These are phyloP conservation scores for Drymodes brunneopygia DNA, from an alignment of 2,113 vertebrate genomes.

Conservation along the genomic window DNA sequence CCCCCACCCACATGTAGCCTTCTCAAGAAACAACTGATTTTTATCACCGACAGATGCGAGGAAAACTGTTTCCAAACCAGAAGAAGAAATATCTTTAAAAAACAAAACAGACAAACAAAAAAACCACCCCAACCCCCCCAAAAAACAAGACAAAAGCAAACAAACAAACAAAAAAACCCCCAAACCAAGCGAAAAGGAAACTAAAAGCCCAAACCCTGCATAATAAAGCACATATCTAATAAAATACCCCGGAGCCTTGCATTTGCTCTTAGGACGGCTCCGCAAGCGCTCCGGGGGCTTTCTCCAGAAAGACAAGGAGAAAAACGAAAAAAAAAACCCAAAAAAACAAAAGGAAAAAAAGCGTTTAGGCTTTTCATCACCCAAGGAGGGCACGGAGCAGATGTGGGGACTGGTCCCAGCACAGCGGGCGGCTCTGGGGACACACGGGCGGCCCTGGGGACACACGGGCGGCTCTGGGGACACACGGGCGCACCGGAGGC, in stretches of 20 bases:
- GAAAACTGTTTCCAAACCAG: not conserved
- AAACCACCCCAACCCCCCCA: too few species aligned
- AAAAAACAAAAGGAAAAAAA: fast-evolving
- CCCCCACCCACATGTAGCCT: not conserved
- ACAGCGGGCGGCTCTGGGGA: too few species aligned
- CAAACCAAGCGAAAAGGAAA: not conserved
- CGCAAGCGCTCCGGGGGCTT: not conserved
- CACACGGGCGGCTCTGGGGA: too few species aligned
- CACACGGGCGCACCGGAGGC: not conserved
- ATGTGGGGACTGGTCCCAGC: not conserved
- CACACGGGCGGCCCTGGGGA: too few species aligned
- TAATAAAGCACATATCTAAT: not conserved
- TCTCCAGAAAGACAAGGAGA: fast-evolving
- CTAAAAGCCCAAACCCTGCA: too few species aligned
- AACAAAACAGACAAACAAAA: not conserved
- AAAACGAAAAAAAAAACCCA: too few species aligned
- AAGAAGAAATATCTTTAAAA: not conserved
- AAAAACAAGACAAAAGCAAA: not conserved
- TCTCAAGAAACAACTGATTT: not conserved
- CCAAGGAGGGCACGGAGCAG: fast-evolving
- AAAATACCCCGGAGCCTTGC: not conserved
- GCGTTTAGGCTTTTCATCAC: not conserved
- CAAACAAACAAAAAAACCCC: too few species aligned
- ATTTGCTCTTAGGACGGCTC: not conserved
- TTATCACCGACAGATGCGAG: not conserved